Conservation (phyloP, 2,113 vertebrate species). For the Apodemus sylvaticus region DNA sequence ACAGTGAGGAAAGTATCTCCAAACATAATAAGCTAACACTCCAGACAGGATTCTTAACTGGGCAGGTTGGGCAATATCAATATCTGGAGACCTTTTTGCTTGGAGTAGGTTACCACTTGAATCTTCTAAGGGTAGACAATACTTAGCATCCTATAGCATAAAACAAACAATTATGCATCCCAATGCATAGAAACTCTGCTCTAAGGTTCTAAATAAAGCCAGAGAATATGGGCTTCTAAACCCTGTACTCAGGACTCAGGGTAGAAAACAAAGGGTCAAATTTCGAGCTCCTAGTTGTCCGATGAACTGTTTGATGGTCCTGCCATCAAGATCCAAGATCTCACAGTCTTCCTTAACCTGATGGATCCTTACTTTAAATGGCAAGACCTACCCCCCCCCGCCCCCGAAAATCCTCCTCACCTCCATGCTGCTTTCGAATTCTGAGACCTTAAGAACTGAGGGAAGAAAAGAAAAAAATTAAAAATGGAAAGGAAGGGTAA, state of each 20-base stretch:
- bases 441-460: background rate
- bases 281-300: background rate
- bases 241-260: background rate
- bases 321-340: too few relatives aligned
- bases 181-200: background rate
- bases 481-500: background rate
- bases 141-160: background rate
- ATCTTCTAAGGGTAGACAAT: background rate
- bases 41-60: background rate
- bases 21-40: background rate
- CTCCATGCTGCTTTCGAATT: background rate
- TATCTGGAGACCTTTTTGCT: background rate
- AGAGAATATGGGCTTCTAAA: background rate
- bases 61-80: background rate
- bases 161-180: background rate
- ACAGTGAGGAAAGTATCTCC: background rate
- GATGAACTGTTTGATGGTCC: background rate
- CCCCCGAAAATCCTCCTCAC: background rate
- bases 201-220: background rate
- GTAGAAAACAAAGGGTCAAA: background rate
- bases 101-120: background rate
- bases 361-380: background rate
- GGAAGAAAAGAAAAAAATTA: background rate
- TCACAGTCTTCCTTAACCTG: background rate
- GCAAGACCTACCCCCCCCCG: background rate